Evolutionary conservation across 2,797 vertebrate species (phyloP).

Genomic region (Psittacula echo): DNA sequence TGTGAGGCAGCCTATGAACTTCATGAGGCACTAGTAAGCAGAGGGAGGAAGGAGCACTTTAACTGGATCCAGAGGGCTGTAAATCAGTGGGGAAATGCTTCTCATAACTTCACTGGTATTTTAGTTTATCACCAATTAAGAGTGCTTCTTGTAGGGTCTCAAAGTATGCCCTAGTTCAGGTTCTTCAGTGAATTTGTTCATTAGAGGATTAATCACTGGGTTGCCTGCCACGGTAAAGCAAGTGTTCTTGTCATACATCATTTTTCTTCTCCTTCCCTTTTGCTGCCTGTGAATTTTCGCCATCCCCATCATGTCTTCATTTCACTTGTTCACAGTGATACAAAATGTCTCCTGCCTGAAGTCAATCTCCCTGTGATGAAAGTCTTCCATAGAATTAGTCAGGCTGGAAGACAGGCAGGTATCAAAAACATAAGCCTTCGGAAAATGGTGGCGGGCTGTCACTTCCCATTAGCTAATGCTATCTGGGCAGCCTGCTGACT

Average conservation of each 20-base stretch:
- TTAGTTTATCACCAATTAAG: slow-evolving; percentile 42
- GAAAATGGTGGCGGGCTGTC: slow-evolving; percentile 56
- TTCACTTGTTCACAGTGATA: slow-evolving; percentile 40
- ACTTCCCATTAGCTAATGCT: slow-evolving; percentile 45
- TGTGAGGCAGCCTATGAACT: background rate
- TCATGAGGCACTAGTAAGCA: background rate
- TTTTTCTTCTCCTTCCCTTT: slow-evolving; percentile 32
- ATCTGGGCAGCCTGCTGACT: slow-evolving; percentile 41
- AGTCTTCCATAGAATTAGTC: slow-evolving; percentile 41
- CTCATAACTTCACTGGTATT: background rate
- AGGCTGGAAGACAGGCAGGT: slow-evolving; percentile 48
- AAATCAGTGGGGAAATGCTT: slow-evolving; percentile 26
- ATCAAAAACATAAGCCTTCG: background rate
- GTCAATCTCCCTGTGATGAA: slow-evolving; percentile 58
- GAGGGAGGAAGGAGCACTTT: background rate
- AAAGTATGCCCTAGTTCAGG: background rate
- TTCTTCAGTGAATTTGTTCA: slow-evolving; percentile 21
- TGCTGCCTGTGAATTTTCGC: slow-evolving; percentile 3
- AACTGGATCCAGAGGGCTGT: slow-evolving; percentile 6
- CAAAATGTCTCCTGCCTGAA: slow-evolving; percentile 52
- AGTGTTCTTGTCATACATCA: slow-evolving; percentile 4
- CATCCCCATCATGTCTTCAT: background rate
- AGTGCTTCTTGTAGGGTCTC: background rate
- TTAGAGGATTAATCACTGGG: slow-evolving; percentile 2
- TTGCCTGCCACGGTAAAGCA: background rate